phyloP scores from a whole-genome alignment of 2,113 vertebrate genomes.

The Gadus chalcogrammus region DNA sequence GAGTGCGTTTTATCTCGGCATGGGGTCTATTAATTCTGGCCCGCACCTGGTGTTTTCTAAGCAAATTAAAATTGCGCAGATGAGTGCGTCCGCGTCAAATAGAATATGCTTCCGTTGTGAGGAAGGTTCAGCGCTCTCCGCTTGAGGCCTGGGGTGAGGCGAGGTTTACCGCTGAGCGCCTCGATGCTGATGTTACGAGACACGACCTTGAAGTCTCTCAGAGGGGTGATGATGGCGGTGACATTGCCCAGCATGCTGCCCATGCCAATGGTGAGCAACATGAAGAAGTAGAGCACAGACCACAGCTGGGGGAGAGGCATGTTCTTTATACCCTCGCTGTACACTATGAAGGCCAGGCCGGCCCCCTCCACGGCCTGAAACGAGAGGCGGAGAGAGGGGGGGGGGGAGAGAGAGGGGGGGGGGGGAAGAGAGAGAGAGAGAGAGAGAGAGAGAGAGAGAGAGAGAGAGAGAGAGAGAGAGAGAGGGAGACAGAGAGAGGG shows the following conservation, averaged over 20 bases:
- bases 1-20: no score
- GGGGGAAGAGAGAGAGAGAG: conserved; percentile 3
- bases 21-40: no score
- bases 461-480: background rate
- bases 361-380: conserved; percentile 88
- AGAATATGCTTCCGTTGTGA: no score
- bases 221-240: conserved; percentile 84
- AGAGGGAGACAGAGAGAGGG: no score
- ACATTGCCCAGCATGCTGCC: conserved; percentile 96
- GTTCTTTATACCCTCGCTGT: conserved; percentile 91
- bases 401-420: no score
- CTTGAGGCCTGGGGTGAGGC: no score
- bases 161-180: conserved; percentile 75
- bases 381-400: background rate
- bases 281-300: conserved; percentile 89
- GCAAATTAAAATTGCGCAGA: no score
- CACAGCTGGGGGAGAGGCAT: conserved; percentile 92
- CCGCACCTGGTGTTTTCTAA: no score
- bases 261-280: conserved; percentile 88
- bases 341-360: conserved; percentile 90
- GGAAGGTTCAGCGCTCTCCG: no score
- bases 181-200: conserved; percentile 73
- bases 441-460: background rate
- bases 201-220: conserved; percentile 77
- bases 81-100: no score